These are phyloP conservation scores for Euwallacea similis DNA, from an alignment of 1,140 invertebrate species.

Conservation along the genomic window DNA sequence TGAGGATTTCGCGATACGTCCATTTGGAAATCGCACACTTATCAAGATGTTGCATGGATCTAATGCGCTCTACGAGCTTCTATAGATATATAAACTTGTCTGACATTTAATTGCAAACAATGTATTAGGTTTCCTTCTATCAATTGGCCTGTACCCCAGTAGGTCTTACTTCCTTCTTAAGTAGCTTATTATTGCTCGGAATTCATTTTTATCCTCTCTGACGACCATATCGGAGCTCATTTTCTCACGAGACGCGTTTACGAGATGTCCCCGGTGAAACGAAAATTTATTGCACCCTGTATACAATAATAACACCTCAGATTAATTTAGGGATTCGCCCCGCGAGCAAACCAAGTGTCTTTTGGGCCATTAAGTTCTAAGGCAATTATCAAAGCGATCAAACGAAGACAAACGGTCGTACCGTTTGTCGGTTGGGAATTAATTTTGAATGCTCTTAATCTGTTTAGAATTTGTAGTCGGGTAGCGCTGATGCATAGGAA, in stretches of 20 bases:
- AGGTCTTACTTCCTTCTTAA: no score
- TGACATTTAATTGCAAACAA: constrained; percentile 14
- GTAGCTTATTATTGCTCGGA: no score
- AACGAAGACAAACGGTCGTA: background rate
- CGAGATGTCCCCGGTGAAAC: no score
- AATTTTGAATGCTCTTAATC: background rate
- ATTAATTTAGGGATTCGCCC: background rate
- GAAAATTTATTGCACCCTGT: no score
- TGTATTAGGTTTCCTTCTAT: constrained; percentile 6
- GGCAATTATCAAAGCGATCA: background rate
- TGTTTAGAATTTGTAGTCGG: background rate
- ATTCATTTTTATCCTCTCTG: no score
- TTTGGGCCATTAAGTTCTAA: background rate
- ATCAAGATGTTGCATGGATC: constrained; percentile 21
- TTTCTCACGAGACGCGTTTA: no score
- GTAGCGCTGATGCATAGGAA: background rate
- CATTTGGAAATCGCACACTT: constrained; percentile 10
- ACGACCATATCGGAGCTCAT: no score
- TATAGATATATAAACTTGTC: constrained; percentile 17
- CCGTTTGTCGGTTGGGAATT: background rate
- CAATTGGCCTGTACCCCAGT: no score
- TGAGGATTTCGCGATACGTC: constrained; percentile 17
- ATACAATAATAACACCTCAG: background rate
- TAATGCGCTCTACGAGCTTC: constrained; percentile 13
- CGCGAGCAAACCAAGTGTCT: background rate